Base-by-base conservation (phyloP, 2,888 invertebrate genomes). In the Crocallis elinguaria region DNA sequence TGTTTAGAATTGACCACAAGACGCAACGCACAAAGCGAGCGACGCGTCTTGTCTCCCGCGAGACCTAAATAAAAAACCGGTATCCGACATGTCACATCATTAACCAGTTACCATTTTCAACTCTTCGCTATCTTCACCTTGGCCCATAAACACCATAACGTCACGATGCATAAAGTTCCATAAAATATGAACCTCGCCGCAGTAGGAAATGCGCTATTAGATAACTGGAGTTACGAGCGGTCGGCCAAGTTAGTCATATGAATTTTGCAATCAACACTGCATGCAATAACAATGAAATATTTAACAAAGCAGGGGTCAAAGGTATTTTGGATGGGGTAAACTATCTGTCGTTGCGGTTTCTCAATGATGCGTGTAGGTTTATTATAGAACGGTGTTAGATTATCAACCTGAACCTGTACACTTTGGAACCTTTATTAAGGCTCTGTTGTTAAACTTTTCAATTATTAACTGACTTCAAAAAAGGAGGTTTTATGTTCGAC, bases 131-230 rank as follows among this genome's bases (percentile, higher is more conserved):
- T 43, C 43, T 38, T 25, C 44, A 35, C 49, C 49, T 50, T 50
- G 49, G 49, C 49, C 49, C 25, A 37, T 23, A 43, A 50, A 43
- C 43, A 43, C 37, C 23, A 13, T 50, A 37, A 50, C 37, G 37
- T 37, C 43, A 50, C 37, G 37, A 23, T 50, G 37, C 49, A 50
- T 37, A 36, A 42, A 37, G 23, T 21, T 25, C 25, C 35, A 49
- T 50, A 32, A 43, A 32, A 17, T 38, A 50, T 43, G 42, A 36
- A 30, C 32, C 35, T 32, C 9, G 21, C 14, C 14, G 38, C 8
- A 25, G 48, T 21, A 46, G 25, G 48, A 48, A 39, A 39, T 33
- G 39, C 25, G 33, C 17, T 19, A 12, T 13, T 33, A 33, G 11
- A 43, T 43, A 43, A 42, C 23, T 13, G 9, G 23, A 25, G 13